Evolutionary conservation across 1,140 invertebrate genomes (phyloP).

Genomic region (Zaprionus ornatus): DNA sequence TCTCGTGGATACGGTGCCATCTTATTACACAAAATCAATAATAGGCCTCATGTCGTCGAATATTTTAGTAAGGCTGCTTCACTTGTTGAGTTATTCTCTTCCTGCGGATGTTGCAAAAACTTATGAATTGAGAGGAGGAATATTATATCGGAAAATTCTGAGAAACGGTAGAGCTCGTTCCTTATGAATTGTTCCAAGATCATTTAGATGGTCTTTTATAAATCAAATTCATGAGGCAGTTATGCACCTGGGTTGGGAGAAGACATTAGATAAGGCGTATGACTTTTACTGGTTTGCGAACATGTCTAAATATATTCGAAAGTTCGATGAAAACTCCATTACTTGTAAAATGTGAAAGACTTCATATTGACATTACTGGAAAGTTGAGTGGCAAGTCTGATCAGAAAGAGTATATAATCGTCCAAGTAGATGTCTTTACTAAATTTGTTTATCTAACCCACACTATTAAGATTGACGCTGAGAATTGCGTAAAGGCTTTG

Average conservation of each 20-base stretch:
- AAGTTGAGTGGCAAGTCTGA: background rate
- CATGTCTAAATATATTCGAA: slow-evolving; percentile 24
- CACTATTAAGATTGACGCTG: background rate
- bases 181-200: slow-evolving; percentile 21
- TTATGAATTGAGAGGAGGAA: slow-evolving; percentile 3
- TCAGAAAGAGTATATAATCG: slow-evolving; percentile 7
- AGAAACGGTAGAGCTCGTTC: slow-evolving; percentile 15
- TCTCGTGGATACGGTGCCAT: slow-evolving; percentile 24
- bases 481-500: background rate
- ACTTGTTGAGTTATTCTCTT: slow-evolving; percentile 8
- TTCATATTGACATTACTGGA: slow-evolving; percentile 7
- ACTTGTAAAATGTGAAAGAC: slow-evolving; percentile 14
- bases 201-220: slow-evolving; percentile 33
- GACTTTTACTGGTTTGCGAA: slow-evolving; percentile 13
- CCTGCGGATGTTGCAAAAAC: slow-evolving; percentile 1
- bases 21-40: slow-evolving; percentile 9
- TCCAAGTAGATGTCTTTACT: slow-evolving; percentile 3
- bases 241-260: slow-evolving; percentile 30
- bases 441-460: background rate
- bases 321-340: slow-evolving; percentile 17
- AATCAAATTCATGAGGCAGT: slow-evolving; percentile 22
- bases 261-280: slow-evolving; percentile 24
- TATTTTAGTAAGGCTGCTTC: slow-evolving; percentile 12
- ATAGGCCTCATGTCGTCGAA: slow-evolving; percentile 7
- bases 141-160: slow-evolving; percentile 22